Conservation (phyloP, 2,113 vertebrate species). For the Rhinichthys klamathensis region DNA sequence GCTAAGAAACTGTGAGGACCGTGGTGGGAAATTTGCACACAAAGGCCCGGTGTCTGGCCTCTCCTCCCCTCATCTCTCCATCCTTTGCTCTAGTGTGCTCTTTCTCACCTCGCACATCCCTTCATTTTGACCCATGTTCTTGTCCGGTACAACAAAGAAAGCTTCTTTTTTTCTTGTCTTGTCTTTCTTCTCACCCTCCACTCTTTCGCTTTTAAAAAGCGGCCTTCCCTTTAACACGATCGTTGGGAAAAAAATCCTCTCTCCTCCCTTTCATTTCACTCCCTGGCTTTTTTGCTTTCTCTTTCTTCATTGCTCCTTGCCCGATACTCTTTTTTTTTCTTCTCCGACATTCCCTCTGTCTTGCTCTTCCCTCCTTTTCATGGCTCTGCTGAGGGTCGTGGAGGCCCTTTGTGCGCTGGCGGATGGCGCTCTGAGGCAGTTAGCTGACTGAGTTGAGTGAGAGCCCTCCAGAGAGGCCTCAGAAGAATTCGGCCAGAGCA, state of each 20-base stretch:
- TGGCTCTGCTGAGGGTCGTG: slow-evolving; percentile 55
- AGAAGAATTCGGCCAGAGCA: slow-evolving; percentile 79
- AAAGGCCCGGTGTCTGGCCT: slow-evolving; percentile 83
- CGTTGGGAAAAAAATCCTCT: slow-evolving; percentile 74
- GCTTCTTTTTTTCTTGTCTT: slow-evolving; percentile 21
- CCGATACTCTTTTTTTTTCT: slow-evolving; percentile 36
- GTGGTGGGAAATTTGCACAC: slow-evolving; percentile 99
- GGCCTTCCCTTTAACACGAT: slow-evolving; percentile 81
- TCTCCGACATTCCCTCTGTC: slow-evolving; percentile 24
- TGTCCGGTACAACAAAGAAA: slow-evolving; percentile 33
- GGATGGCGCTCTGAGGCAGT: slow-evolving; percentile 75
- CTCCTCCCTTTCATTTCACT: slow-evolving; percentile 77
- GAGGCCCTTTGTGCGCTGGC: slow-evolving; percentile 65
- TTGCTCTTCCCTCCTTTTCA: slow-evolving; percentile 69
- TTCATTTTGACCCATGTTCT: slow-evolving; percentile 40
- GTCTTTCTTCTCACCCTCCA: slow-evolving; percentile 30
- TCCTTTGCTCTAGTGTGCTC: slow-evolving; percentile 30
- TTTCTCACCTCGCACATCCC: slow-evolving; percentile 56
- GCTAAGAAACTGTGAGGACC: slow-evolving; percentile 80
- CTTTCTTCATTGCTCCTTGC: slow-evolving; percentile 35
- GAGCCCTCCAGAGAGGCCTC: slow-evolving; percentile 82
- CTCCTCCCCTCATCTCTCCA: slow-evolving; percentile 52
- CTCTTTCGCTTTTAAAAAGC: slow-evolving; percentile 47
- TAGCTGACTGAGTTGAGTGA: slow-evolving; percentile 74
- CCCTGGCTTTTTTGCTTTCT: slow-evolving; percentile 60